Conservation (phyloP, 2,888 invertebrate genomes). For the Netelia melanura region DNA sequence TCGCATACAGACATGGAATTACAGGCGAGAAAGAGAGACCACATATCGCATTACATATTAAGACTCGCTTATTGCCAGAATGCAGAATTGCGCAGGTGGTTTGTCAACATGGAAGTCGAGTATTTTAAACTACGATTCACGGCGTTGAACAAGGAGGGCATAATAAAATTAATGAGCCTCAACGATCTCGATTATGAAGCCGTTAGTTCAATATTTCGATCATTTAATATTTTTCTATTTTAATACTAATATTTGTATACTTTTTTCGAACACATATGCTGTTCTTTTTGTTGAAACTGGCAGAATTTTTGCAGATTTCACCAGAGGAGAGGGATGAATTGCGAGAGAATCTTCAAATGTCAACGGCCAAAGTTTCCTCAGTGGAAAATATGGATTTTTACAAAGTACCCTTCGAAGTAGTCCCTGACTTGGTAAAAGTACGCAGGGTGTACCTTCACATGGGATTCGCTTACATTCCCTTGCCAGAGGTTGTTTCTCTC, state of each 20-base stretch:
- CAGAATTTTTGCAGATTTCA: constrained; percentile 85
- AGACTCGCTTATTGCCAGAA: constrained; percentile 95
- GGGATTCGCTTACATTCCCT: constrained; percentile 95
- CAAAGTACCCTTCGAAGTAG: constrained; percentile 94
- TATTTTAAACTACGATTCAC: constrained; percentile 93
- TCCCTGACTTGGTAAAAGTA: constrained; percentile 92
- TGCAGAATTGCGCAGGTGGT: constrained; percentile 95
- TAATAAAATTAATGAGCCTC: constrained; percentile 80
- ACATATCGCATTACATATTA: constrained; percentile 85
- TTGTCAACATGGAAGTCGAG: constrained; percentile 94
- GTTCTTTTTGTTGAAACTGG: no score
- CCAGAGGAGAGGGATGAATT: constrained; percentile 89
- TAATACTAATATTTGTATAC: constrained; percentile 30
- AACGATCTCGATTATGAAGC: constrained; percentile 90
- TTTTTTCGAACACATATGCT: background rate
- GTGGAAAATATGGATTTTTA: constrained; percentile 90
- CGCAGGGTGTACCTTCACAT: constrained; percentile 92
- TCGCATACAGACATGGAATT: no score
- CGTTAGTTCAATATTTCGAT: constrained; percentile 73
- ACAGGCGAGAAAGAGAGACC: no score
- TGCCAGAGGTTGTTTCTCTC: constrained; percentile 93
- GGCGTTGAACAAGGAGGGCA: constrained; percentile 85
- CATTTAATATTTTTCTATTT: constrained; percentile 1
- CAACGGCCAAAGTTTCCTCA: constrained; percentile 87
- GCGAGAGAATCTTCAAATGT: constrained; percentile 87